Evolutionary conservation across 2,113 vertebrate species (phyloP), one percentile per base, ranked within the genome.

Genomic region (Illadopsis cleaveri): DNA sequence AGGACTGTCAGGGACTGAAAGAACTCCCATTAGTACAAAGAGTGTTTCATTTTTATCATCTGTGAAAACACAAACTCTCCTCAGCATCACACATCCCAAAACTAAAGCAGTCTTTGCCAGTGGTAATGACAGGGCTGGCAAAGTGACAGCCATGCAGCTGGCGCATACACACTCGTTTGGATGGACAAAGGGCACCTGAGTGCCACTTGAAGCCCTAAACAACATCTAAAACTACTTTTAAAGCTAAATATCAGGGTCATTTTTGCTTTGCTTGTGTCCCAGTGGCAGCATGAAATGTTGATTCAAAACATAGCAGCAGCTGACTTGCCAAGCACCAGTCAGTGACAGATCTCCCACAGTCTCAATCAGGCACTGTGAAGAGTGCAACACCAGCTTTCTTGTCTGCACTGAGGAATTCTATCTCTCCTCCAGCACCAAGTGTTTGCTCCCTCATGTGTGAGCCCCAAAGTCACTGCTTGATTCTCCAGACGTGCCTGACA

Each of bases 1-100:
- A 12, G 15, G 30, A 80, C 18, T 27, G 13, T 20, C 33, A 83
- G 25, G 24, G 18, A 40, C 19, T 53, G 42, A 73, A 93, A 82
- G 4, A 48, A 65, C 12, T 75, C 25, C n/a, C 19, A 53, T 11
- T 18, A 10, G 23, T 51, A n/a, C 6, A 53, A 82, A 48, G 7
- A 4, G 11, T 42, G 25, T 65, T 82, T 61, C 7, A 40, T 56
- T 87, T 77, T 77, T 14, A 53, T 6, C 0, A 0, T 11, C 7
- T 40, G 27, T 25, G 38, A 68, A 81, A 90, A 81, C 4, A 68
- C 21, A 58, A 57, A 44, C 4, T 35, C 44, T 77, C 40, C 17
- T 50, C 22, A 45, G 50, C 35, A 81, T 45, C 25, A 45, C 62
- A 69, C 6, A 79, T 12, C 5, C 4, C 40, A 64, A 69, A 90